Percentiles rank a stretch among this genome's conserved stretches.
phyloP scores from a whole-genome alignment of 2,888 invertebrate genomes.

The Noctua pronuba region DNA sequence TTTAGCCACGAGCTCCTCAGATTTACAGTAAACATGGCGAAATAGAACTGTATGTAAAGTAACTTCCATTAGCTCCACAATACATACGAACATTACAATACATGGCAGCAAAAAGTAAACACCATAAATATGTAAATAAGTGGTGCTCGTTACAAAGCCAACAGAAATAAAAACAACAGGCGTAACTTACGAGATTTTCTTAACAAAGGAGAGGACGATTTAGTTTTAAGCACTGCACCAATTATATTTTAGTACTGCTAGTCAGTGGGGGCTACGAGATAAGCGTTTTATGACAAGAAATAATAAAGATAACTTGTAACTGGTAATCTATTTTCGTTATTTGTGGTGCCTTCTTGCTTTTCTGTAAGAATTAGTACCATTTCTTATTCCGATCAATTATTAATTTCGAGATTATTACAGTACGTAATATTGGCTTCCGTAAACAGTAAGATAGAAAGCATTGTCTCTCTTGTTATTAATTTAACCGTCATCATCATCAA shows the following conservation, averaged over 20 bases:
- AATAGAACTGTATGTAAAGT: neutral
- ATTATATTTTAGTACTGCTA: slow-evolving; percentile 62
- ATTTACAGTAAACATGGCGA: neutral
- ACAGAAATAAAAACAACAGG: slow-evolving; percentile 59
- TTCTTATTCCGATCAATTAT: neutral
- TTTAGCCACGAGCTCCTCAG: too few relatives aligned
- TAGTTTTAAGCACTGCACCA: slow-evolving; percentile 66
- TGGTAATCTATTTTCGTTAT: neutral
- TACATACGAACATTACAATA: slow-evolving; percentile 13
- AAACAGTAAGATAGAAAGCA: neutral
- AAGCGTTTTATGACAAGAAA: slow-evolving; percentile 13
- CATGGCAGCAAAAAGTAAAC: slow-evolving; percentile 21
- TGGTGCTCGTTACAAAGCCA: slow-evolving; percentile 45
- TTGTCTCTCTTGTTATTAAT: neutral
- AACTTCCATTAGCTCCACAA: slow-evolving; percentile 3
- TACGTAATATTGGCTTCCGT: neutral
- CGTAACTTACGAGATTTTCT: slow-evolving; percentile 59
- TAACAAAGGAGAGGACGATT: slow-evolving; percentile 64
- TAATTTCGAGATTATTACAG: neutral
- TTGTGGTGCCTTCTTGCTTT: neutral
- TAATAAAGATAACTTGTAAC: neutral
- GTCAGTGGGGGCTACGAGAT: slow-evolving; percentile 37
- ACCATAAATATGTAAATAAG: slow-evolving; percentile 55
- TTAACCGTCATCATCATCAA: neutral
- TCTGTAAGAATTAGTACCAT: neutral